phyloP scores from a whole-genome alignment of 2,113 vertebrate species.

The Egretta garzetta region DNA sequence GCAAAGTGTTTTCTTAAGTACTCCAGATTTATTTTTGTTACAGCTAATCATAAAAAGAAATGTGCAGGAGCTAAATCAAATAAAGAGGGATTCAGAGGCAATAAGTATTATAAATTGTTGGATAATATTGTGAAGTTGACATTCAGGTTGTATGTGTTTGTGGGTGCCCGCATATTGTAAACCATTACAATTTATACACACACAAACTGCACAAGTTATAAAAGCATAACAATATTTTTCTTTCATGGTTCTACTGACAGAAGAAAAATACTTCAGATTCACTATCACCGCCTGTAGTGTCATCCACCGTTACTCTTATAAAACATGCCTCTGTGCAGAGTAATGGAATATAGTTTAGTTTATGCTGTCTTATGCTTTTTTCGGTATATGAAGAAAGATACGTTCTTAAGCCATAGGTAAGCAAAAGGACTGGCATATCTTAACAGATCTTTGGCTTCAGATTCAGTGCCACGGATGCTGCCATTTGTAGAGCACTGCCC shows the following conservation, averaged over 20 bases:
- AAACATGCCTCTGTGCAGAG: background rate
- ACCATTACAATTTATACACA: background rate
- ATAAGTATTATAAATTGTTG: slow-evolving; percentile 30
- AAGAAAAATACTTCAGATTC: slow-evolving; percentile 5
- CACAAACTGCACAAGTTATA: background rate
- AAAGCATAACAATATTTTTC: slow-evolving; percentile 31
- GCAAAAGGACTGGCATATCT: background rate
- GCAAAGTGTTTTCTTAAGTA: slow-evolving; percentile 37
- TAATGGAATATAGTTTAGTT: background rate
- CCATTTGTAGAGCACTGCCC: background rate
- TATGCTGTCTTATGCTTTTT: background rate
- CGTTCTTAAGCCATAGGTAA: background rate
- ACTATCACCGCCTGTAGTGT: background rate
- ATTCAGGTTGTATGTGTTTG: background rate
- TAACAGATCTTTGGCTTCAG: background rate
- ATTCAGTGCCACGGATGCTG: background rate
- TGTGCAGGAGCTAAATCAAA: slow-evolving; percentile 29
- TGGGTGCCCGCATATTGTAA: background rate
- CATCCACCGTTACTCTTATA: background rate
- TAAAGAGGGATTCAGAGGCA: background rate
- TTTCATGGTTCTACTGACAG: background rate
- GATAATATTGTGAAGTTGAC: slow-evolving; percentile 17
- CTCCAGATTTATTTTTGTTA: slow-evolving; percentile 25
- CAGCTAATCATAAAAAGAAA: slow-evolving; percentile 45
- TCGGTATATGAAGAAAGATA: background rate